Percentiles rank a stretch among this genome's conserved stretches.
phyloP scores from a whole-genome alignment of 2,888 invertebrate species.

The Cryptosula pallasiana region DNA sequence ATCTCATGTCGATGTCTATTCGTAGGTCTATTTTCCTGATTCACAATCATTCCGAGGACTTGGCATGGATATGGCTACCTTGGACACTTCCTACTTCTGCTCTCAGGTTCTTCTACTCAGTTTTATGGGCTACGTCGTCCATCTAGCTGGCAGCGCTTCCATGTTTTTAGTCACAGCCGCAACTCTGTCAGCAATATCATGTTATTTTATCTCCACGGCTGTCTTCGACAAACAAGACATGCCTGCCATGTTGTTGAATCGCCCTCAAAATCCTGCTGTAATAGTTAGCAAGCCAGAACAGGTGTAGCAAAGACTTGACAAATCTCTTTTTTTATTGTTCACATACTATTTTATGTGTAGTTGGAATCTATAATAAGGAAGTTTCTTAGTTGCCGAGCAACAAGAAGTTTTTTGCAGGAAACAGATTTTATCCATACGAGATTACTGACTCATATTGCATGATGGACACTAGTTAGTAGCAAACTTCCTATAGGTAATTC shows the following conservation, averaged over 20 bases:
- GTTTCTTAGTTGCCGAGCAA: too few species aligned
- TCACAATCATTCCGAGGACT: constrained; percentile 65
- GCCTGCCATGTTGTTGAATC: not conserved
- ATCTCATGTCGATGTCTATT: constrained; percentile 25
- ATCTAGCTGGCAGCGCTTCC: constrained; percentile 50
- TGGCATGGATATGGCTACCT: constrained; percentile 79
- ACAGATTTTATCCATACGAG: too few species aligned
- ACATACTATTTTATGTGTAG: too few species aligned
- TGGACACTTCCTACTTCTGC: constrained; percentile 56
- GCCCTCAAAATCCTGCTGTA: not conserved
- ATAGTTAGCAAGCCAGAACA: not conserved
- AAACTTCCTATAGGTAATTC: too few species aligned
- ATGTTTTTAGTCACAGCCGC: constrained; percentile 55
- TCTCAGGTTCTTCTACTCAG: constrained; percentile 55
- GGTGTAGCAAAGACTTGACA: too few species aligned
- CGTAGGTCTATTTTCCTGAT: constrained; percentile 50
- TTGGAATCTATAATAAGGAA: too few species aligned
- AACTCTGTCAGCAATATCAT: constrained; percentile 48
- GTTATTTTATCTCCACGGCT: constrained; percentile 31
- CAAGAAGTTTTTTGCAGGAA: too few species aligned
- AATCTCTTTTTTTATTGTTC: too few species aligned
- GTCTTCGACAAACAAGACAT: not conserved
- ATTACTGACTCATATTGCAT: too few species aligned
- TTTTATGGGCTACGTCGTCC: constrained; percentile 54
- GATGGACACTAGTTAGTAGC: too few species aligned